Percentiles rank a stretch among this genome's conserved stretches.
phyloP scores from a whole-genome alignment of 2,888 invertebrate species.

The Nasonia oneida region DNA sequence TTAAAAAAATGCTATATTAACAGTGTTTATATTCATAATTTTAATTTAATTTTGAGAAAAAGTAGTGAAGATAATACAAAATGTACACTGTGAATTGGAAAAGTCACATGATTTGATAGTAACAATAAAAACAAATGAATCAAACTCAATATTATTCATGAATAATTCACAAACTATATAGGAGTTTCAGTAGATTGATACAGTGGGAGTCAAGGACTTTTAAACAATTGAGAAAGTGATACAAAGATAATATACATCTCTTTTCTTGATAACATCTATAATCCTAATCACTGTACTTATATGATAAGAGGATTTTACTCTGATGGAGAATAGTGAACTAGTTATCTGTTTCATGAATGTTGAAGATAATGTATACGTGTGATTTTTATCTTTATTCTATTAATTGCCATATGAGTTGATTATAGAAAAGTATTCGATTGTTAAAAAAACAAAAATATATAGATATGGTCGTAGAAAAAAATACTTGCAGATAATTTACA shows the following conservation, averaged over 20 bases:
- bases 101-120: not conserved
- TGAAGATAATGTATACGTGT: not conserved
- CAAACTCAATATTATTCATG: constrained; percentile 7
- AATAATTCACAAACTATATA: constrained; percentile 11
- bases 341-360: not conserved
- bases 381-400: not conserved
- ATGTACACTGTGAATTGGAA: not conserved
- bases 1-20: not conserved
- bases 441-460: not conserved
- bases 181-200: not conserved
- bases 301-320: not conserved
- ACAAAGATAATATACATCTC: not conserved
- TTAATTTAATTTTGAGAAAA: constrained; percentile 10
- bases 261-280: not conserved
- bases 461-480: not conserved
- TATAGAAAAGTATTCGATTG: not conserved
- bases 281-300: not conserved
- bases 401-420: not conserved
- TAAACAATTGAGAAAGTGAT: not conserved
- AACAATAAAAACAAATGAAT: not conserved
- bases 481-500: not conserved
- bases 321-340: not conserved
- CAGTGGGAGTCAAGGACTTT: not conserved
- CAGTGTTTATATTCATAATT: not conserved
- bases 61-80: not conserved